Evolutionary conservation across 2,113 vertebrate genomes (phyloP).

Genomic region (Coptodon bakossiorum): DNA sequence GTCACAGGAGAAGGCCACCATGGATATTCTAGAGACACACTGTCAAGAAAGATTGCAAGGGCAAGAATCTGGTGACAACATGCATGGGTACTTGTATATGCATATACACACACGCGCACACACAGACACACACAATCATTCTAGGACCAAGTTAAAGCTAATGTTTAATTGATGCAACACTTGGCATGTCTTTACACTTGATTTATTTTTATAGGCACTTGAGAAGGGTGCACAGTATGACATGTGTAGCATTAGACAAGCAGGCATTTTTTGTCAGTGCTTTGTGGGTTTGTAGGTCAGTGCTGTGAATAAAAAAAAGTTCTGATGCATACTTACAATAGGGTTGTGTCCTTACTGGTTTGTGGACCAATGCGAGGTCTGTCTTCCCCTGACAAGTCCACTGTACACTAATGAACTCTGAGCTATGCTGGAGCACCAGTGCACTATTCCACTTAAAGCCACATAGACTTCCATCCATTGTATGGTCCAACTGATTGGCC

Average conservation of each 20-base stretch:
- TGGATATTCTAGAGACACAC: constrained; percentile 46
- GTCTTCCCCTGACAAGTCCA: constrained; percentile 56
- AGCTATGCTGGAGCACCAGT: constrained; percentile 51
- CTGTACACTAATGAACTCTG: constrained; percentile 42
- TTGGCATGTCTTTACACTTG: not conserved
- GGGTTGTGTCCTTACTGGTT: constrained; percentile 51
- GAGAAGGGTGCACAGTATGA: not conserved
- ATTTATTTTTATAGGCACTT: not conserved
- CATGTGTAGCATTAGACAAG: not conserved
- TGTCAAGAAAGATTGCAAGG: constrained; percentile 58
- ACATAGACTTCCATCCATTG: constrained; percentile 59
- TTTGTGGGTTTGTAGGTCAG: not conserved
- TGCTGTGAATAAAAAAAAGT: not conserved
- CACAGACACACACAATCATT: not conserved
- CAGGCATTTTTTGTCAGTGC: not conserved
- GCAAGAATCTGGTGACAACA: constrained; percentile 23
- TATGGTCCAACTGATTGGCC: constrained; percentile 31
- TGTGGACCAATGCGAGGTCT: constrained; percentile 35
- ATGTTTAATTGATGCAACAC: not conserved
- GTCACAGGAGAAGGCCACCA: constrained; percentile 43
- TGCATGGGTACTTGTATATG: not conserved
- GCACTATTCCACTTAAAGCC: constrained; percentile 61
- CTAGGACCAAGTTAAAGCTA: not conserved
- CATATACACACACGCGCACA: not conserved
- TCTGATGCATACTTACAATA: constrained; percentile 63